These are phyloP conservation scores for Leptinotarsa texana DNA, from an alignment of 1,140 invertebrate species.

Conservation along the genomic window DNA sequence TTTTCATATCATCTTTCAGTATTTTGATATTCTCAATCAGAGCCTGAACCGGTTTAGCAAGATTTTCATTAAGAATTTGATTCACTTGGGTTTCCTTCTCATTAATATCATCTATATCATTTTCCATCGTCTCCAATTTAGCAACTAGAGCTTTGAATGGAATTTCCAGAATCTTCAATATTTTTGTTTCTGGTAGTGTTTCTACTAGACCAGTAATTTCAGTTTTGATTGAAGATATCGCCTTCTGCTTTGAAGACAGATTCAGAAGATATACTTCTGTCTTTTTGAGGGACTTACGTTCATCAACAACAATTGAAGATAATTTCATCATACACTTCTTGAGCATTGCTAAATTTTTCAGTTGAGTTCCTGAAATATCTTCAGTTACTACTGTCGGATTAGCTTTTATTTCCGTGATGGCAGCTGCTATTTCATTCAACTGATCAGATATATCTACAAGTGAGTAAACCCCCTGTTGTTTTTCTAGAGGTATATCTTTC, in stretches of 20 bases:
- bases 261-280: conserved; percentile 23
- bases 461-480: conserved; percentile 36
- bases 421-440: not conserved
- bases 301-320: conserved; percentile 18
- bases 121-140: not conserved
- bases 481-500: conserved; percentile 22
- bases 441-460: conserved; percentile 24
- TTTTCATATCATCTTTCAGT: not conserved
- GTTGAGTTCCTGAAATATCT: conserved; percentile 19
- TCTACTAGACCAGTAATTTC: not conserved
- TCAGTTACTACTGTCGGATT: not conserved
- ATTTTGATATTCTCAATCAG: not conserved
- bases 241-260: not conserved
- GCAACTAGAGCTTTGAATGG: conserved; percentile 2
- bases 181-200: not conserved
- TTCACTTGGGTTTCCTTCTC: not conserved
- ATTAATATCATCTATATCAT: not conserved
- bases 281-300: conserved; percentile 12
- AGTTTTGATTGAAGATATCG: conserved; percentile 22
- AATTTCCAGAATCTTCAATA: not conserved
- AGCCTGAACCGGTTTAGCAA: not conserved
- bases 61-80: not conserved
- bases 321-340: conserved; percentile 30
- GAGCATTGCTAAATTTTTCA: not conserved
- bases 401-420: conserved; percentile 15